Percentiles rank a stretch among this genome's conserved stretches.
Conservation (phyloP, 2,888 invertebrate species). For the Acronicta leporina region DNA sequence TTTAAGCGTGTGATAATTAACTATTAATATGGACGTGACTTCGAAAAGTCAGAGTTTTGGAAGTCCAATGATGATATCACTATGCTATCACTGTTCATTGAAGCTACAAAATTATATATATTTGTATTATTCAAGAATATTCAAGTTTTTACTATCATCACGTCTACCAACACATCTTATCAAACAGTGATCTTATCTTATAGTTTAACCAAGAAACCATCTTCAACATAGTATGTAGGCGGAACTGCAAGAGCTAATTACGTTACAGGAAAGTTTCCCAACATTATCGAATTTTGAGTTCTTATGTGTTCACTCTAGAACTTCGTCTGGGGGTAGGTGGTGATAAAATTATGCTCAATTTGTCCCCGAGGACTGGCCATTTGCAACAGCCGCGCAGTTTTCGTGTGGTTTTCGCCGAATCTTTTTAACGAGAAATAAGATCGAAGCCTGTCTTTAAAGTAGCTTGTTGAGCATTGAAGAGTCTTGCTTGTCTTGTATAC, state of each 20-base stretch:
- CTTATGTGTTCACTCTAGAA: constrained; percentile 60
- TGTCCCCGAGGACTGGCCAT: constrained; percentile 72
- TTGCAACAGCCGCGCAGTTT: constrained; percentile 74
- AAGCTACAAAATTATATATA: no score
- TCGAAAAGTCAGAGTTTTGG: no score
- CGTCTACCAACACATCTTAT: no score
- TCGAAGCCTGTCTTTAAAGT: constrained; percentile 31
- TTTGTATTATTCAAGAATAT: no score
- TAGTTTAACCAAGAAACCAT: background rate
- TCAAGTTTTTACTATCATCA: no score
- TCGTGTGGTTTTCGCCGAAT: constrained; percentile 61
- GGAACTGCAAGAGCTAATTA: constrained; percentile 21
- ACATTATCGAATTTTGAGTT: constrained; percentile 60
- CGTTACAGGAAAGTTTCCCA: constrained; percentile 19
- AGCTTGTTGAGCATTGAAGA: constrained; percentile 22
- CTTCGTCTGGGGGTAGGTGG: constrained; percentile 65
- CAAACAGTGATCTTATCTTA: no score
- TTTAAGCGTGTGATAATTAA: no score
- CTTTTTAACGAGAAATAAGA: constrained; percentile 24
- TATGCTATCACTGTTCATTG: no score
- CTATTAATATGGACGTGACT: no score
- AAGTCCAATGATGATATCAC: no score
- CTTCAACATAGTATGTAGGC: background rate
- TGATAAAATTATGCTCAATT: constrained; percentile 82
- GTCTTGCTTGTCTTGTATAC: constrained; percentile 3